A percentile compares a stretch with the other conserved stretches of the same genome.
phyloP scores from a whole-genome alignment of 2,797 vertebrate species.

The Geotria australis region DNA sequence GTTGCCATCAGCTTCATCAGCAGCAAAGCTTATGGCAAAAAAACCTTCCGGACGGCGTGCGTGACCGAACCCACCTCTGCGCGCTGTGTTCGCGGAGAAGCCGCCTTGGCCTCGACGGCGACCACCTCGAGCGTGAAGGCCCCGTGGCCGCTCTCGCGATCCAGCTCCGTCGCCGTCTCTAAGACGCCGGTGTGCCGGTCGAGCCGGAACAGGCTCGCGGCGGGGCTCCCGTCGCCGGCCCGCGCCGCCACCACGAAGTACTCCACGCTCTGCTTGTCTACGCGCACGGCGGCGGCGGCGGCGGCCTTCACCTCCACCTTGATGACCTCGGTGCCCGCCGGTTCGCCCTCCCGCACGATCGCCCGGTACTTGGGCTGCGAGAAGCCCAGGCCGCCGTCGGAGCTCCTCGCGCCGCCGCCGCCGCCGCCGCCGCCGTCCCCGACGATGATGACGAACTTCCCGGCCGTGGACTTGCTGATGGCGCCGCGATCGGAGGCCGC shows the following conservation, averaged over 20 bases:
- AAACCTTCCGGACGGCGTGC: too few species aligned
- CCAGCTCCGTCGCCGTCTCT: slow-evolving; percentile 69
- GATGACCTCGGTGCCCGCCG: slow-evolving; percentile 68
- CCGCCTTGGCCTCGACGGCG: slow-evolving; percentile 44
- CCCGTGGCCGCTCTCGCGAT: slow-evolving; percentile 44
- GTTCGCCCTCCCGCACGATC: slow-evolving; percentile 72
- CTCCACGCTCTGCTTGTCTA: slow-evolving; percentile 43
- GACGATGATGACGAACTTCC: slow-evolving; percentile 61
- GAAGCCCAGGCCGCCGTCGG: slow-evolving; percentile 48
- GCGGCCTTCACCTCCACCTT: slow-evolving; percentile 27
- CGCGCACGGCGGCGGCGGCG: slow-evolving; percentile 29
- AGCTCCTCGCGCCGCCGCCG: background rate
- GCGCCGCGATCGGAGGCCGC: slow-evolving; percentile 66
- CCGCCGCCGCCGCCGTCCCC: slow-evolving; percentile 14
- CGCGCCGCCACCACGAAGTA: slow-evolving; percentile 75
- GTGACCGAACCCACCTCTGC: slow-evolving; percentile 41
- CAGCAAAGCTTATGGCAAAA: too few species aligned
- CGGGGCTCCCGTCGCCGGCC: slow-evolving; percentile 27
- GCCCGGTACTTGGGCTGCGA: slow-evolving; percentile 84
- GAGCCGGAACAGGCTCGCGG: slow-evolving; percentile 71
- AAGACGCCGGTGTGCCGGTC: slow-evolving; percentile 51
- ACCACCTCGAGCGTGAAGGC: background rate
- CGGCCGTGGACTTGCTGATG: slow-evolving; percentile 42
- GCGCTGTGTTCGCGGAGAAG: slow-evolving; percentile 48
- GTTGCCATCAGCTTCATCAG: too few species aligned